These are phyloP conservation scores for Lophura nycthemera DNA, from an alignment of 2,113 vertebrate genomes.

Conservation along the genomic window DNA sequence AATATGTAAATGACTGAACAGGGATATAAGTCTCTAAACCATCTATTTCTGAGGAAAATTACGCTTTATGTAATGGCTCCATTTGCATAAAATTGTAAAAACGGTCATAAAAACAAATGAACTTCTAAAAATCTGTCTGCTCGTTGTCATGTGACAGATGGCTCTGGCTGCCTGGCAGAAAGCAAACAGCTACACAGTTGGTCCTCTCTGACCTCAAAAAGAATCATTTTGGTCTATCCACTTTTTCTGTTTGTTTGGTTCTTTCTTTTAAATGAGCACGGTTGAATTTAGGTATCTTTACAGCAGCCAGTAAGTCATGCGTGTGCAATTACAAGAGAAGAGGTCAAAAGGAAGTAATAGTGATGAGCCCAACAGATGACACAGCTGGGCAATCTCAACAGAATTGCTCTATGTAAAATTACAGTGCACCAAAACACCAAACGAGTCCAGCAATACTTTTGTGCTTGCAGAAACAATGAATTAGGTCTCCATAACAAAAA, in stretches of 20 bases:
- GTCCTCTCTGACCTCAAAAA: not conserved
- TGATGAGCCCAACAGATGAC: slow-evolving; percentile 41
- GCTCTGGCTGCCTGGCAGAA: slow-evolving; percentile 6
- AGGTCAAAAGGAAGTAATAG: slow-evolving; percentile 64
- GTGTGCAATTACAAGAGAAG: slow-evolving; percentile 19
- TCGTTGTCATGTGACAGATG: slow-evolving; percentile 33
- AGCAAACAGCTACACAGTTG: not conserved
- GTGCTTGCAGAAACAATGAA: slow-evolving; percentile 42
- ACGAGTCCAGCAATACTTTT: not conserved
- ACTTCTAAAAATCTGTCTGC: not conserved
- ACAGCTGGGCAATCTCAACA: slow-evolving; percentile 23
- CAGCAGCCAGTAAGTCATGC: slow-evolving; percentile 23
- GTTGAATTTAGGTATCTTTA: slow-evolving; percentile 17
- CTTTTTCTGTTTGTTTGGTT: not conserved
- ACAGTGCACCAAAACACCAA: not conserved
- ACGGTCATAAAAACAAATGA: slow-evolving; percentile 25
- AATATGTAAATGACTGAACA: slow-evolving; percentile 29
- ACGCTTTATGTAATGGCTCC: slow-evolving; percentile 25
- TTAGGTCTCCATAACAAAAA: not conserved
- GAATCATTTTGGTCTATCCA: not conserved
- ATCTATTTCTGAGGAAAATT: slow-evolving; percentile 32
- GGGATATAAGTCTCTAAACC: slow-evolving; percentile 37
- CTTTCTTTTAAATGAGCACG: not conserved
- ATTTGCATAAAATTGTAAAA: slow-evolving; percentile 47
- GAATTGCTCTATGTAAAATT: slow-evolving; percentile 28